Evolutionary conservation across 1,140 invertebrate species (phyloP), one percentile per base, ranked within the genome.

Genomic region (Drosophila ambigua): DNA sequence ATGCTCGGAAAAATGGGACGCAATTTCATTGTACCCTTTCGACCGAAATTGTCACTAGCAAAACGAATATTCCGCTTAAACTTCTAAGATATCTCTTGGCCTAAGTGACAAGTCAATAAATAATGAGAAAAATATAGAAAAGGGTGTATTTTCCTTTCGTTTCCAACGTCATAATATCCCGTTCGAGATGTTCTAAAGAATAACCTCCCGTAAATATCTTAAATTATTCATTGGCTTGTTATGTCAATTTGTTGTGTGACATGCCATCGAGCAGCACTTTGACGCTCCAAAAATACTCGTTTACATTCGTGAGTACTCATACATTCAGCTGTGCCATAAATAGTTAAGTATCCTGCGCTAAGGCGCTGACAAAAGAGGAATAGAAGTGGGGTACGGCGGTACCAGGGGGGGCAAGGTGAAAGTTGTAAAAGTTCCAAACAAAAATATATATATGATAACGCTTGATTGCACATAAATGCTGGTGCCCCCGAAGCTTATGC

Each of bases 391-490:
- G 31, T 35, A 35, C 24, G 24, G 1, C 20, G 20, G 13, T 16
- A 43, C 15, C 16, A 31, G 55, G 5, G 5, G 35, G 45, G 49
- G 62, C 51, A 57, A 77, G 48, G 68, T 65, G 31, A 78, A 87
- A 75, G 61, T 87, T 78, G 59, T 57, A 77, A 74, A 61, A 63
- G 69, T 71, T 77, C 48, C 35, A 67, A 52, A 79, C 11, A 39
- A 39, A 39, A 39, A 35, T 3, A 35, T 13, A 85, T 24, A 80
- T 77, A 64, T 73, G 73, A 81, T 81, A 79, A 76, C 63, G 74
- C 66, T 72, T 87, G 81, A 87, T 85, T 77, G 65, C 77, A 54
- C 65, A 39, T 39, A 39, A 39, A 39, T 39, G 35, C 4, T 39
- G 13, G 35, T 39, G 35, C 35, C 35, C 35, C 35, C 35, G 13